These are phyloP conservation scores for chimpanzee (Pan troglodytes) DNA, from an alignment of 2,113 vertebrate genomes.

Conservation along the genomic window NHGRI_mPanTro3-v2.1_pri NC_072407.2:68388001-68388500, in stretches of 20 bases:
- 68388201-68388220: constrained; percentile 95
- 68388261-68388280: constrained; percentile 87
- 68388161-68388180: constrained; percentile 29
- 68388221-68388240: constrained; percentile 94
- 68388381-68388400: too few relatives aligned
- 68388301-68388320: neutral
- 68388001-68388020: too few relatives aligned
- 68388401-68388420: neutral
- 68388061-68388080: too few relatives aligned
- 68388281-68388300: neutral
- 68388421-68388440: neutral
- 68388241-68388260: constrained; percentile 95
- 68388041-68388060: too few relatives aligned
- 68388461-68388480: constrained; percentile 81
- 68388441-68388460: constrained; percentile 86
- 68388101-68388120: too few relatives aligned
- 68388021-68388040: too few relatives aligned
- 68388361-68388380: neutral
- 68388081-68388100: too few relatives aligned
- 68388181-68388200: constrained; percentile 89
- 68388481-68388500: constrained; percentile 84
- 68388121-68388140: neutral
- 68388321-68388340: neutral
- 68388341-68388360: fast-evolving
- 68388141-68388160: neutral